phyloP scores from a whole-genome alignment of 2,797 vertebrate genomes.

The Danionella dracula region DNA sequence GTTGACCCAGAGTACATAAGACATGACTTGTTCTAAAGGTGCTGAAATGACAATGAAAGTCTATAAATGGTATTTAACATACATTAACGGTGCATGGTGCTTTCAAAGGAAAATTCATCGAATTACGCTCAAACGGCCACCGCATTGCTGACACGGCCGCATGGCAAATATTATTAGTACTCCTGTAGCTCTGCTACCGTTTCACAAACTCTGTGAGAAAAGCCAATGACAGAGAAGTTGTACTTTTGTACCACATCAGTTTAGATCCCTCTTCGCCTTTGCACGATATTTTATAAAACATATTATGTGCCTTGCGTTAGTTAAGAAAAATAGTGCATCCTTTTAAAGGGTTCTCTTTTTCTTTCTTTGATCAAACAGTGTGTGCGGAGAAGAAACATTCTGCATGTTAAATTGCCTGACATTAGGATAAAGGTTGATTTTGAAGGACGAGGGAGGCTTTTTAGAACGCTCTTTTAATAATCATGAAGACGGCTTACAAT shows the following conservation, averaged over 20 bases:
- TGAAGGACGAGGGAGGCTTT: constrained; percentile 25
- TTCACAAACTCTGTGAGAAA: too few relatives aligned
- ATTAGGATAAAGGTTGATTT: constrained; percentile 50
- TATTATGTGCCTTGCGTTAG: constrained; percentile 98
- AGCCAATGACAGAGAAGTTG: constrained; percentile 40
- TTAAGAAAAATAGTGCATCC: constrained; percentile 75
- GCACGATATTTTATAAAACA: constrained; percentile 92
- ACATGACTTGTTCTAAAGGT: constrained; percentile 51
- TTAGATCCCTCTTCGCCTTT: constrained; percentile 76
- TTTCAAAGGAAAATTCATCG: constrained; percentile 63
- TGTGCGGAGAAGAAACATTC: constrained; percentile 62
- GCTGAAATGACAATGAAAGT: constrained; percentile 49
- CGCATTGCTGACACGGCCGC: constrained; percentile 68
- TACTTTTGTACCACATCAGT: constrained; percentile 46
- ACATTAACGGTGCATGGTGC: constrained; percentile 74
- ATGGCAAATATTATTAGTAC: constrained; percentile 71
- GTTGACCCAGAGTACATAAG: constrained; percentile 35
- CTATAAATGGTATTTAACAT: constrained; percentile 44
- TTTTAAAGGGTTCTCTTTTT: constrained; percentile 37
- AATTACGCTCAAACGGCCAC: constrained; percentile 64
- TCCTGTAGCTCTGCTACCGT: constrained; percentile 26
- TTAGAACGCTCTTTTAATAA: constrained; percentile 9
- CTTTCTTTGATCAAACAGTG: constrained; percentile 64
- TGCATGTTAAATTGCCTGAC: constrained; percentile 80
- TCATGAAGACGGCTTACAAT: constrained; percentile 43